Base-by-base conservation (phyloP, 2,888 invertebrate species). In the Petrolisthes cinctipes region DNA sequence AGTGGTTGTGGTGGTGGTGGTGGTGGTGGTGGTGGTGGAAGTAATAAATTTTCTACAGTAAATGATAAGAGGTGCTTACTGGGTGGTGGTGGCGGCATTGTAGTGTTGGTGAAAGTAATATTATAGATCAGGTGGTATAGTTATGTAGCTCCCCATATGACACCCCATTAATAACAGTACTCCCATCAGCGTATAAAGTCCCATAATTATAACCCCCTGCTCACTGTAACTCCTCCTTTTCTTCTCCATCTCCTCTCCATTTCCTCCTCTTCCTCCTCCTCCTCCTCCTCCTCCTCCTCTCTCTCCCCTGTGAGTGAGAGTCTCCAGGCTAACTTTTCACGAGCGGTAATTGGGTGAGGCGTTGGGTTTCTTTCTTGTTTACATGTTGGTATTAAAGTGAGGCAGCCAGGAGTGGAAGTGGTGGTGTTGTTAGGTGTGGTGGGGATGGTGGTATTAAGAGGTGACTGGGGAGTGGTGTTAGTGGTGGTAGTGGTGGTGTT, bases 71-170 rank as follows among this genome's bases (percentile, higher is more conserved):
- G 75, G 37, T 75, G 75, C 11, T 75, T n/a, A n/a, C n/a, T n/a
- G n/a, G 75, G 75, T 75, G 75, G 37, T 75, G 75, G 75, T 75
- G 75, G 75, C 23, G 37, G 75, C 51, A 51, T 11, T 37, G 5
- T 71, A 6, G 71, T 17, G 68, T 5, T 68, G 68, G 11, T 68
- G 68, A n/a, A n/a, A 9, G 20, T n/a, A 9, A 23, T 20, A 73
- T 17, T n/a, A 9, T 20, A 73, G 9, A n/a, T 23, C 5, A 4
- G 9, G 20, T 73, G 23, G 5, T 37, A 73, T 4, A 6, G 6
- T 0, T 9, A n/a, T 71, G n/a, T 23, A 71, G 23, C 66, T 14
- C 66, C 11, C 66, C 2, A 37, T 37, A 37, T 2, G 37, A 37
- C 37, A 37, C 37, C 37, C 37, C 37, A 37, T 37, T 37, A 37